Evolutionary conservation across 2,888 invertebrate species (phyloP), one percentile per base, ranked within the genome.

Genomic region (Clunio marinus): DNA sequence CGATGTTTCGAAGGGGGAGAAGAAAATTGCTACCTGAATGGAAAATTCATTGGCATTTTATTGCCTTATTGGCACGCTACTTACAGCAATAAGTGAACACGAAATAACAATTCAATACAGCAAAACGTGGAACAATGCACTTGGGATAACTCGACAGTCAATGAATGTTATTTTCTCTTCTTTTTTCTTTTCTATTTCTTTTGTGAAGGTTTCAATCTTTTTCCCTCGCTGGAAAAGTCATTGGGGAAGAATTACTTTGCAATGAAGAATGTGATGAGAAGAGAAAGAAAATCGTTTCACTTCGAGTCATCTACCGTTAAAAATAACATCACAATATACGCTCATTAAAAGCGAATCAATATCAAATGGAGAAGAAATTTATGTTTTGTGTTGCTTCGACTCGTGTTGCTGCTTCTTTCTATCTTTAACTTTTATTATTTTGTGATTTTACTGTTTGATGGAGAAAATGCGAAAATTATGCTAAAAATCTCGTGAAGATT

Each of bases 311-410:
- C 63, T 63, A 63, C 63, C 63, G 63, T 63, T 63, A 46, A 66
- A 66, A 51, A 55, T 24, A 55, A 51, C 55, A 66, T 57, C 66
- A 46, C 66, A 32, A 66, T 55, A 51, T 24, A 66, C 22, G 24
- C 66, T 66, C 66, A 66, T 66, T 66, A 66, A 66, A 66, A 66
- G 66, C 32, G 66, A 55, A 66, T 66, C 66, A 66, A 66, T 66
- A 55, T 66, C 66, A 66, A 57, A 66, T 35, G 57, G 46, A 27
- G 55, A 17, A 46, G 17, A 63, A 63, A 63, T 63, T 45, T 63
- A 63, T 63, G 57, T 63, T 22, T 60, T 60, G 60, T 59, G 59
- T 32, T 59, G 28, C 59, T 59, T 60, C 22, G n/a, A n/a, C n/a
- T n/a, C n/a, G n/a, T n/a, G n/a, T n/a, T n/a, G n/a, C n/a, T n/a